These are phyloP conservation scores for Sorex araneus DNA, from an alignment of 2,113 vertebrate species.

Conservation along the genomic window DNA sequence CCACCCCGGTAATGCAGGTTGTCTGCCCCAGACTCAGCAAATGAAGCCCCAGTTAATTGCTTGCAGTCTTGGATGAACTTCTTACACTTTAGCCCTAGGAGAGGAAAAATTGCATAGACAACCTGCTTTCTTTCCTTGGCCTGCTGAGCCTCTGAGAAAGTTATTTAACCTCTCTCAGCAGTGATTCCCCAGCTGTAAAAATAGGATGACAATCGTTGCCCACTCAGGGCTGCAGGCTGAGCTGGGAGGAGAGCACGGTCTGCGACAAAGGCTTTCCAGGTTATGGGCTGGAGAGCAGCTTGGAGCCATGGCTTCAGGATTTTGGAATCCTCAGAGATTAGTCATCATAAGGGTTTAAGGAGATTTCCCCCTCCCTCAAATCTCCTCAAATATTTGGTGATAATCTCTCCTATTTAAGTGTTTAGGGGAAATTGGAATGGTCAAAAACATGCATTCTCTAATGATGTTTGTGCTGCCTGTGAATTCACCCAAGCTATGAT, in stretches of 20 bases:
- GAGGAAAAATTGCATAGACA: slow-evolving; percentile 79
- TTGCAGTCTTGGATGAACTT: slow-evolving; percentile 75
- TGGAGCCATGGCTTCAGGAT: not conserved
- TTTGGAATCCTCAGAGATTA: not conserved
- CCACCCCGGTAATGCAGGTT: slow-evolving; percentile 4
- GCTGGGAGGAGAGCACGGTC: not conserved
- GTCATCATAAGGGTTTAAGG: not conserved
- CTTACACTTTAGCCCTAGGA: slow-evolving; percentile 76
- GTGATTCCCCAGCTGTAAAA: slow-evolving; percentile 65
- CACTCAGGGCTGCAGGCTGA: slow-evolving; percentile 22
- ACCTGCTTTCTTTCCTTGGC: slow-evolving; percentile 69
- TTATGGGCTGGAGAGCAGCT: not conserved
- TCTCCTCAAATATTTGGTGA: not conserved
- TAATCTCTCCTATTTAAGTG: not conserved
- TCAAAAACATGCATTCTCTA: not conserved
- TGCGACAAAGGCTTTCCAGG: not conserved
- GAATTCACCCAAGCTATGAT: not conserved
- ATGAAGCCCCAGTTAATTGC: slow-evolving; percentile 78
- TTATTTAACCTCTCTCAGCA: slow-evolving; percentile 78
- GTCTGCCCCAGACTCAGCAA: slow-evolving; percentile 70
- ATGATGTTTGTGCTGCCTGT: not conserved
- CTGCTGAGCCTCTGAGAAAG: slow-evolving; percentile 77
- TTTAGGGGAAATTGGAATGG: not conserved
- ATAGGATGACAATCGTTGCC: slow-evolving; percentile 43
- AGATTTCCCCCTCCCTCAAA: not conserved